Conservation (phyloP, 2,888 invertebrate species). For the Quadroppia sp. region DNA sequence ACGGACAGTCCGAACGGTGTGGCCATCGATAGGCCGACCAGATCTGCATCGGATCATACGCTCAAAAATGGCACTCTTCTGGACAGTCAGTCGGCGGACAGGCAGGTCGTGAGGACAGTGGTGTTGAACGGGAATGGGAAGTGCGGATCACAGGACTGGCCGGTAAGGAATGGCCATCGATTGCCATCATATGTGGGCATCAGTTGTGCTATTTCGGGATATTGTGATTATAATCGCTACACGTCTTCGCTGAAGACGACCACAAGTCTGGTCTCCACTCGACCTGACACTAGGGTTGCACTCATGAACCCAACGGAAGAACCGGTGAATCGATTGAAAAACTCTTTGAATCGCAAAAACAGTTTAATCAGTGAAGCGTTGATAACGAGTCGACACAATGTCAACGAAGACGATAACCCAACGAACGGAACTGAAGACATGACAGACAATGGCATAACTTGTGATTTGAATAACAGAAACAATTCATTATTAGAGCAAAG, state of each 20-base stretch:
- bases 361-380: constrained; percentile 9
- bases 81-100: neutral
- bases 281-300: neutral
- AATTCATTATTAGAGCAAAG: constrained; percentile 78
- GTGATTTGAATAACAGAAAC: constrained; percentile 49
- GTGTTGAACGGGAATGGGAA: neutral
- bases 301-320: neutral
- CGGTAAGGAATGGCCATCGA: neutral
- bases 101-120: neutral
- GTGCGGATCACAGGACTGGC: neutral
- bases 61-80: neutral
- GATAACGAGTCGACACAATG: constrained; percentile 25
- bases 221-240: constrained; percentile 68
- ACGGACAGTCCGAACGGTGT: neutral
- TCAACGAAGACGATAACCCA: neutral
- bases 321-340: constrained; percentile 20
- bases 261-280: neutral
- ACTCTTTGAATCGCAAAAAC: constrained; percentile 11
- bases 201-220: constrained; percentile 85
- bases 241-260: constrained; percentile 22
- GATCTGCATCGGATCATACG: neutral
- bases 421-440: neutral
- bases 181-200: constrained; percentile 77
- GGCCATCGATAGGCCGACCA: neutral
- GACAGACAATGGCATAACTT: neutral